phyloP scores from a whole-genome alignment of 2,888 invertebrate species.

The Cheilosia grossa region DNA sequence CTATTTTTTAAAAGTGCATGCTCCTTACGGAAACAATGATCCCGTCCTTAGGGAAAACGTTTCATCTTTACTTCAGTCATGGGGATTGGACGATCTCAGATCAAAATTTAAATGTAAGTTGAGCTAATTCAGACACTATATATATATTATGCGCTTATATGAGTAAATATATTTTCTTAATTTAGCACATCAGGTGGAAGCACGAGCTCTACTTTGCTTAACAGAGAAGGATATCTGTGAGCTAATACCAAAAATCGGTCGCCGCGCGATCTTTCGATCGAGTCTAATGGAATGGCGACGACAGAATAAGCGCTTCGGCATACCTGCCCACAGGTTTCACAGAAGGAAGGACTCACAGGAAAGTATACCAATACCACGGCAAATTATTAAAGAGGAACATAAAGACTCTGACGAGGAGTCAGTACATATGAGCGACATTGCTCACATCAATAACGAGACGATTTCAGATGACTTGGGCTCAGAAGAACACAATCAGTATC shows the following conservation, averaged over 20 bases:
- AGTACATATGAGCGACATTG: slow-evolving; percentile 20
- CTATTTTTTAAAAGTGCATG: slow-evolving; percentile 11
- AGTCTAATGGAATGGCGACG: slow-evolving; percentile 63
- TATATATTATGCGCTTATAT: background rate
- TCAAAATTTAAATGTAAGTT: slow-evolving; percentile 53
- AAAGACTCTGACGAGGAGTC: slow-evolving; percentile 52
- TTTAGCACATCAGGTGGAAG: slow-evolving; percentile 52
- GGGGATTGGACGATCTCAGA: slow-evolving; percentile 56
- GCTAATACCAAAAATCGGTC: slow-evolving; percentile 63
- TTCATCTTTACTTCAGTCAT: slow-evolving; percentile 35
- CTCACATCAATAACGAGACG: background rate
- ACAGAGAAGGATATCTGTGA: slow-evolving; percentile 67
- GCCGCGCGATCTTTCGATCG: slow-evolving; percentile 61
- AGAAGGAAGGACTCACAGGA: slow-evolving; percentile 26
- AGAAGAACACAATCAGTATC: slow-evolving; percentile 8
- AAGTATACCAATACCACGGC: slow-evolving; percentile 27
- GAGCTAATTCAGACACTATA: background rate
- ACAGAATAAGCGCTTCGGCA: background rate
- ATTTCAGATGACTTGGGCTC: slow-evolving; percentile 23
- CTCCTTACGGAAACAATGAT: background rate
- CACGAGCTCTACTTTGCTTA: slow-evolving; percentile 46
- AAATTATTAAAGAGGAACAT: slow-evolving; percentile 44
- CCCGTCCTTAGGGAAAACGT: slow-evolving; percentile 21
- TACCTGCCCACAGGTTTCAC: background rate
- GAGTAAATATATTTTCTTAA: background rate